phyloP scores from a whole-genome alignment of 2,888 invertebrate genomes.

The Caenorhabditis sp. region DNA sequence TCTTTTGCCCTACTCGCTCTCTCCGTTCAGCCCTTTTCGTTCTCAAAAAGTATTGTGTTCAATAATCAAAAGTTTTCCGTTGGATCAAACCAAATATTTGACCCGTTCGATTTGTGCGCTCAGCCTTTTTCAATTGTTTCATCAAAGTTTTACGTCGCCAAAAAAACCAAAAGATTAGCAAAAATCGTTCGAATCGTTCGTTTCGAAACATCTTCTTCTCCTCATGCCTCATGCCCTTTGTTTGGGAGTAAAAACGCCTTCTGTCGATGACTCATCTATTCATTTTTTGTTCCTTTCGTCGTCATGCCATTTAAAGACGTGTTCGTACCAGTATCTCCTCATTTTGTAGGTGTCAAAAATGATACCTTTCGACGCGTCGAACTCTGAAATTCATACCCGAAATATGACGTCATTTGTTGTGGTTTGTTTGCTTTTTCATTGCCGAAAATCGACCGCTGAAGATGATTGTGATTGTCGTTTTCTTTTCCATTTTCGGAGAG shows the following conservation, averaged over 20 bases:
- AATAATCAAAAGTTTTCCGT: no score
- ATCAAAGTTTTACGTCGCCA: no score
- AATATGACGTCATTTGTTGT: constrained; percentile 52
- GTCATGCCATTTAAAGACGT: background rate
- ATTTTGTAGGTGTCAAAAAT: no score
- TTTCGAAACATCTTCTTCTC: no score
- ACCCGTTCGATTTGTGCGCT: no score
- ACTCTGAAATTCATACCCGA: constrained; percentile 48
- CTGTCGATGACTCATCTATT: background rate
- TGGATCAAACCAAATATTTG: no score
- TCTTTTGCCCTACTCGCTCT: constrained; percentile 5
- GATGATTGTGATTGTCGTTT: background rate
- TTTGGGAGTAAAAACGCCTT: no score
- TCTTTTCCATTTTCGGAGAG: no score
- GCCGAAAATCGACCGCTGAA: background rate
- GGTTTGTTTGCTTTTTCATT: constrained; percentile 36
- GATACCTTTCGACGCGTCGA: constrained; percentile 38
- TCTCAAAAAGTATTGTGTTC: no score
- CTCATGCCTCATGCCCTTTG: no score
- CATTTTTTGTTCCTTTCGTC: constrained; percentile 1
- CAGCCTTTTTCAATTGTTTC: no score
- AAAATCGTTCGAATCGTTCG: background rate
- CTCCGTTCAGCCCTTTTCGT: constrained; percentile 6
- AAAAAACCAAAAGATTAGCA: background rate
- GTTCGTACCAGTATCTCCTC: no score